Conservation (phyloP, 2,888 invertebrate genomes). For the Pandemis corylana region DNA sequence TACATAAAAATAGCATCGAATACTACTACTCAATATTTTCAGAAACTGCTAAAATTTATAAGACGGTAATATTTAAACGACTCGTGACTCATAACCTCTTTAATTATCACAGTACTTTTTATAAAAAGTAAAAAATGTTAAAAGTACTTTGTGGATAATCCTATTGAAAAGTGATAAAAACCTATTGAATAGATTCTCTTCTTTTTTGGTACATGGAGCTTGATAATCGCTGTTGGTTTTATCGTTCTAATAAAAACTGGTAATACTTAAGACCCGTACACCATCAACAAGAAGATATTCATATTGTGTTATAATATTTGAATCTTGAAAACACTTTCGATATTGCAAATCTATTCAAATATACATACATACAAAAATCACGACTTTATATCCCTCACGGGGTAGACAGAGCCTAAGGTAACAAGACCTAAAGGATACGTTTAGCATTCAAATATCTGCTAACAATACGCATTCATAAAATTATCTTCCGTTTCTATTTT, state of each 20-base stretch:
- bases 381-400: too few species aligned
- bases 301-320: not conserved
- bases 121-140: not conserved
- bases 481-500: too few species aligned
- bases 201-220: not conserved
- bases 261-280: not conserved
- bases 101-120: not conserved
- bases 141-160: slow-evolving; percentile 3
- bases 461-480: too few species aligned
- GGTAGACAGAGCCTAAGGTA: too few species aligned
- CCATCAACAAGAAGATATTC: not conserved
- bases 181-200: slow-evolving; percentile 1
- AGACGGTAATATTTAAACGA: not conserved
- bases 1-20: not conserved
- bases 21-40: not conserved
- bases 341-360: too few species aligned
- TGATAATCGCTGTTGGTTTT: slow-evolving; percentile 11
- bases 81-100: not conserved
- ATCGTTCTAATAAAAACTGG: slow-evolving; percentile 9
- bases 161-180: slow-evolving; percentile 5
- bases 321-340: too few species aligned
- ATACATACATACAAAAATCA: too few species aligned
- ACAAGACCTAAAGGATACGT: too few species aligned
- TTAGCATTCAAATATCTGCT: too few species aligned
- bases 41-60: not conserved